phyloP scores from a whole-genome alignment of 2,888 invertebrate genomes.

The Artemia sp. region DNA sequence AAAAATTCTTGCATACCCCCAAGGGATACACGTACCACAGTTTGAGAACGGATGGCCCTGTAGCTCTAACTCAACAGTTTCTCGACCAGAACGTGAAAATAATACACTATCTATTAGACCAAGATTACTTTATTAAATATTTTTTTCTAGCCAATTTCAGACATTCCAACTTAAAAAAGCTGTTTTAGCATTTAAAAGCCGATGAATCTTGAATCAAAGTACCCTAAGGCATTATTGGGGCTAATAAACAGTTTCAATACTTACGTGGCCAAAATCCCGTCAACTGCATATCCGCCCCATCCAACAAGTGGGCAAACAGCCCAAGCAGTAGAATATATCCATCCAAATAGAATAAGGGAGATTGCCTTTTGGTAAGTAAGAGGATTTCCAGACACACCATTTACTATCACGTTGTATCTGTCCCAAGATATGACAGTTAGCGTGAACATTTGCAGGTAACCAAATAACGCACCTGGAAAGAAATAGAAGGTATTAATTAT shows the following conservation, averaged over 20 bases:
- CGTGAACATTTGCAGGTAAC: constrained; percentile 31
- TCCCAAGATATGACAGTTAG: constrained; percentile 31
- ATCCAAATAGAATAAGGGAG: background rate
- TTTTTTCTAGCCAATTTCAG: no score
- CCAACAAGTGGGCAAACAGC: constrained; percentile 3
- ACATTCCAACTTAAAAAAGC: no score
- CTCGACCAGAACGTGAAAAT: no score
- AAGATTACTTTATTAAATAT: no score
- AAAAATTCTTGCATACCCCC: no score
- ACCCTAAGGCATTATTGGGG: no score
- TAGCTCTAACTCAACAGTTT: no score
- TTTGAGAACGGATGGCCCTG: no score
- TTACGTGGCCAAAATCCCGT: background rate
- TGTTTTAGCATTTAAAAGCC: no score
- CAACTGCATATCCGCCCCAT: background rate
- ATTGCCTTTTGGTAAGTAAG: constrained; percentile 25
- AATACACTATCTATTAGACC: no score
- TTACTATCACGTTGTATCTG: constrained; percentile 31
- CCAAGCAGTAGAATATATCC: background rate
- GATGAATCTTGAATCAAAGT: no score
- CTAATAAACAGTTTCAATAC: background rate
- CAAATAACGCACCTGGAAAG: constrained; percentile 29
- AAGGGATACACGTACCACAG: no score
- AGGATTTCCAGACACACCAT: constrained; percentile 28
- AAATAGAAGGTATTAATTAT: background rate